These are phyloP conservation scores for Setophaga coronata DNA, from an alignment of 2,113 vertebrate species.

Conservation along the genomic window DNA sequence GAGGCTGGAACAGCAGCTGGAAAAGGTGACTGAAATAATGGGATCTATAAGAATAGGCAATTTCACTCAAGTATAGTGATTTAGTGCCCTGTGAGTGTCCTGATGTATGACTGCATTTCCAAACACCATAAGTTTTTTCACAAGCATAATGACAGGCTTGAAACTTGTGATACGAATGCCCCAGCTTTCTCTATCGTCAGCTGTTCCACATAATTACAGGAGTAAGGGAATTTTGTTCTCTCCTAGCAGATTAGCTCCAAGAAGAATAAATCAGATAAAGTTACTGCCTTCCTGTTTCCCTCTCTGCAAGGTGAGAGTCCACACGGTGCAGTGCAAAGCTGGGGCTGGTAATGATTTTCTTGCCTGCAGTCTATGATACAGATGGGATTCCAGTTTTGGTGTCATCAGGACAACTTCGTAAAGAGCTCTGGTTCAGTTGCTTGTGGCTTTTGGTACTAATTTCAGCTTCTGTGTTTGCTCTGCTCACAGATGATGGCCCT, in stretches of 20 bases:
- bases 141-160: slow-evolving; percentile 48
- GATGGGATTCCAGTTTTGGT: neutral
- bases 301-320: neutral
- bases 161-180: slow-evolving; percentile 44
- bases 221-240: slow-evolving; percentile 37
- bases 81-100: slow-evolving; percentile 61
- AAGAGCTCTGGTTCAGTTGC: neutral
- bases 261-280: slow-evolving; percentile 48
- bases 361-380: neutral
- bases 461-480: neutral
- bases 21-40: slow-evolving; percentile 61
- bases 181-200: slow-evolving; percentile 27
- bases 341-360: neutral
- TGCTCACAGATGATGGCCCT: slow-evolving; percentile 88
- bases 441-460: neutral
- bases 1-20: neutral
- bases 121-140: slow-evolving; percentile 5
- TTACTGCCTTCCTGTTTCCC: neutral
- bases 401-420: neutral
- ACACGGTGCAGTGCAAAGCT: rapidly evolving
- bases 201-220: slow-evolving; percentile 45
- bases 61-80: slow-evolving; percentile 65
- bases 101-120: slow-evolving; percentile 64
- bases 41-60: slow-evolving; percentile 54
- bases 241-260: neutral